Evolutionary conservation across 2,113 vertebrate genomes (phyloP).

Genomic region (Mesoclemmys tuberculata): DNA sequence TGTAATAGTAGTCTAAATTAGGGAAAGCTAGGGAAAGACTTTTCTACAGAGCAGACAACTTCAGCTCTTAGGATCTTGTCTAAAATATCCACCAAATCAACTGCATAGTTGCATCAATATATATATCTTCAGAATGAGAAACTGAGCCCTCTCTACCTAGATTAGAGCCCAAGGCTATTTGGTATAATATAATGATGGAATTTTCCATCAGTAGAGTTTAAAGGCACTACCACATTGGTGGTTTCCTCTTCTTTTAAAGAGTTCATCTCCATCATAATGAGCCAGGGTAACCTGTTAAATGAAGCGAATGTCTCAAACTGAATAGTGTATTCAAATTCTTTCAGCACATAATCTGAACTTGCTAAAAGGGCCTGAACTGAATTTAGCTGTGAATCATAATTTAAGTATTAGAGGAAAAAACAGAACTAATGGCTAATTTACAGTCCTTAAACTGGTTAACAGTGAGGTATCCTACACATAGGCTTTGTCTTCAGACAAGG

Average conservation of each 20-base stretch:
- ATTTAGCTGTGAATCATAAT: background rate
- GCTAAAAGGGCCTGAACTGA: background rate
- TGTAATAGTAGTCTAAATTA: background rate
- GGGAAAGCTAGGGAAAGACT: background rate
- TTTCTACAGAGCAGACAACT: background rate
- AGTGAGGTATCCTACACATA: background rate
- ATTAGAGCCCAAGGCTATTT: background rate
- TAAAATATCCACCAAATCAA: background rate
- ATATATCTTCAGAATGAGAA: background rate
- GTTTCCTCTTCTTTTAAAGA: background rate
- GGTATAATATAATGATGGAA: background rate
- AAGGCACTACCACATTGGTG: background rate
- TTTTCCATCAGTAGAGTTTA: background rate
- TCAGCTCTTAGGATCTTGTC: background rate
- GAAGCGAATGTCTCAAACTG: background rate
- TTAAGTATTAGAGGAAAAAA: background rate
- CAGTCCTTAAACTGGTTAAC: background rate
- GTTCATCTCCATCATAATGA: background rate
- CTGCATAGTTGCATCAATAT: background rate
- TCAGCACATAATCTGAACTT: background rate
- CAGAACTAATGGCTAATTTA: slow-evolving; percentile 10
- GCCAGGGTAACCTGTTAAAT: background rate
- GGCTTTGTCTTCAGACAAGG: background rate
- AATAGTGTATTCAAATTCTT: background rate
- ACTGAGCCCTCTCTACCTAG: background rate